Evolutionary conservation across 2,888 invertebrate genomes (phyloP).

Genomic region (Hydriomena furcata): DNA sequence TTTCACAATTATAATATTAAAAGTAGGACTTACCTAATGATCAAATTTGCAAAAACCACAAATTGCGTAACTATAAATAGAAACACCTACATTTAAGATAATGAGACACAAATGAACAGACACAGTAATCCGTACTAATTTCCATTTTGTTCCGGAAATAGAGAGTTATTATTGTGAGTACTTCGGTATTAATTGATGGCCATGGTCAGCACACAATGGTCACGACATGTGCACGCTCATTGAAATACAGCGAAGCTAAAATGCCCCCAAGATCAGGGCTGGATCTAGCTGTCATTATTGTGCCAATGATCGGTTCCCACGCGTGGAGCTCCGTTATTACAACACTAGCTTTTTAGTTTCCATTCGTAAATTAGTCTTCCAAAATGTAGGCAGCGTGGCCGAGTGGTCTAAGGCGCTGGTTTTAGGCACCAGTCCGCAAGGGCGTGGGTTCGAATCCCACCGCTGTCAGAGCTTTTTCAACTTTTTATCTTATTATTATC

Average conservation of each 20-base stretch:
- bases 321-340: too few species aligned
- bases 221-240: conserved; percentile 6
- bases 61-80: conserved; percentile 8
- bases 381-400: conserved; percentile 83
- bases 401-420: conserved; percentile 87
- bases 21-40: too few species aligned
- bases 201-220: conserved; percentile 11
- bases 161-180: conserved; percentile 3
- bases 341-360: too few species aligned
- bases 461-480: conserved; percentile 67
- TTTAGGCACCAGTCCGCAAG: conserved; percentile 88
- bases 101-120: neutral
- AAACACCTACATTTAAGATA: conserved; percentile 6
- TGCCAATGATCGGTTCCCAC: too few species aligned
- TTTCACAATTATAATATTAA: too few species aligned
- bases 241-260: neutral
- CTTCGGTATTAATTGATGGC: conserved; percentile 11
- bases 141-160: conserved; percentile 14
- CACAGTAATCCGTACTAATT: conserved; percentile 4
- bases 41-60: conserved; percentile 5
- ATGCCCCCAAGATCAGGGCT: conserved; percentile 1
- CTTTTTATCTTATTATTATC: too few species aligned
- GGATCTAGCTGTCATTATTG: neutral
- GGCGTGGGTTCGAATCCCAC: conserved; percentile 90
- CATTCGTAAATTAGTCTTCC: too few species aligned